A percentile compares a stretch with the other conserved stretches of the same genome.
Evolutionary conservation across 2,113 vertebrate species (phyloP).

Genomic region (Erinaceus europaeus): DNA sequence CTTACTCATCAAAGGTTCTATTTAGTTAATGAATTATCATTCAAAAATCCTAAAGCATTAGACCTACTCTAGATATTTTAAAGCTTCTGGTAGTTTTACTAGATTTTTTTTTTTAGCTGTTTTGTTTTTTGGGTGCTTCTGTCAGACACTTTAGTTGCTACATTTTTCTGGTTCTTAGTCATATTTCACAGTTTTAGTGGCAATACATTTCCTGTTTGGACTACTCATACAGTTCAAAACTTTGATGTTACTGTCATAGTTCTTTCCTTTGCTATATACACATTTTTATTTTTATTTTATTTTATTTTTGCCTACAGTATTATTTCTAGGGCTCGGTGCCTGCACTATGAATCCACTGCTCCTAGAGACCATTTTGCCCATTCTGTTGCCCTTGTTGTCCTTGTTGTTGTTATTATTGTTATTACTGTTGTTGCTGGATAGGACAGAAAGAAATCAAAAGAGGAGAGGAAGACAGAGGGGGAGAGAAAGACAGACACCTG

Average conservation of each 20-base stretch:
- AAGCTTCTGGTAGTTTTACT: neutral
- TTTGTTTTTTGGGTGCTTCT: neutral
- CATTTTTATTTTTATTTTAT: too few species aligned
- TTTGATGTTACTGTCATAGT: neutral
- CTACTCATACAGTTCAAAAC: conserved; percentile 33
- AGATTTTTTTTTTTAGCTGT: neutral
- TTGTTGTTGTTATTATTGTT: too few species aligned
- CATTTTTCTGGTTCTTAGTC: neutral
- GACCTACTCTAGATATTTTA: conserved; percentile 1
- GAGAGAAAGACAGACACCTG: too few species aligned
- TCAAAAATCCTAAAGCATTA: conserved; percentile 42
- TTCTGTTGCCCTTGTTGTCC: too few species aligned
- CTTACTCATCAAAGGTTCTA: neutral
- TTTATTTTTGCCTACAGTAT: too few species aligned
- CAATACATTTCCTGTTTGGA: neutral
- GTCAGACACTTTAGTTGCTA: neutral
- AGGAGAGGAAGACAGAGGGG: too few species aligned
- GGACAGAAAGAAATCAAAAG: too few species aligned
- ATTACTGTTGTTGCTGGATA: too few species aligned
- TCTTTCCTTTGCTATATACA: conserved; percentile 56
- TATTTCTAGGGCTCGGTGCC: too few species aligned
- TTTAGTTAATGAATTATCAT: conserved; percentile 33
- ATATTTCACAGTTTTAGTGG: neutral
- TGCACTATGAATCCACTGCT: too few species aligned
- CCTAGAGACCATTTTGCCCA: too few species aligned